Conservation (phyloP, 2,888 invertebrate genomes). For the Harpagoxenus sublaevis region DNA sequence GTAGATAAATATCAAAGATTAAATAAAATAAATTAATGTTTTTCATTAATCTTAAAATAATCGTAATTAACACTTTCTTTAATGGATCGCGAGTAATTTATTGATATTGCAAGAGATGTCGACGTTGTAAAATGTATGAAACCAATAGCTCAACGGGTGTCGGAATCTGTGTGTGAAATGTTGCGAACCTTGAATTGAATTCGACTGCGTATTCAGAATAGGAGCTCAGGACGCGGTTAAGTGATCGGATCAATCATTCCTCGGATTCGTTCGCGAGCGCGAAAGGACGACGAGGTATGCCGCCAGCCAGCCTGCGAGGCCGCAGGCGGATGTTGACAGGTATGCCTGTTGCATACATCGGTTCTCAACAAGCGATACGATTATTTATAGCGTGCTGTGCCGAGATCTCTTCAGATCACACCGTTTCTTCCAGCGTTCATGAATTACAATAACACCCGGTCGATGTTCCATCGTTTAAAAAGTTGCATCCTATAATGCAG, state of each 20-base stretch:
- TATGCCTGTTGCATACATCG: conserved; percentile 60
- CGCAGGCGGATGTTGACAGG: conserved; percentile 67
- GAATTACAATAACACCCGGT: neutral
- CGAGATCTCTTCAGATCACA: conserved; percentile 49
- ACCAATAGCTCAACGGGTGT: neutral
- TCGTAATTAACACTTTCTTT: neutral
- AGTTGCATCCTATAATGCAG: neutral
- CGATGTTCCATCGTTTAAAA: neutral
- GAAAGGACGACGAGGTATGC: conserved; percentile 62
- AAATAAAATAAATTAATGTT: neutral
- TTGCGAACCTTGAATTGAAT: conserved; percentile 40
- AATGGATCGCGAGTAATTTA: neutral
- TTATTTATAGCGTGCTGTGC: conserved; percentile 59
- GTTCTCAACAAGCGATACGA: conserved; percentile 54
- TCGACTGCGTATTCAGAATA: conserved; percentile 18
- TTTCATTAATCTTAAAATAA: neutral
- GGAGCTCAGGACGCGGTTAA: neutral
- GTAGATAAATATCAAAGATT: neutral
- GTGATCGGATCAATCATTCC: conserved; percentile 40
- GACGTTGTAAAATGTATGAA: neutral
- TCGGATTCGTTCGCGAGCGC: conserved; percentile 56
- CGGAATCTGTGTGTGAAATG: conserved; percentile 28
- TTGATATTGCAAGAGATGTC: neutral
- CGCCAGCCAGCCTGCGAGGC: conserved; percentile 48
- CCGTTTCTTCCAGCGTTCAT: neutral